A percentile compares a stretch with the other conserved stretches of the same genome.
phyloP scores from a whole-genome alignment of 2,888 invertebrate species.

The Brachylomia viminalis region DNA sequence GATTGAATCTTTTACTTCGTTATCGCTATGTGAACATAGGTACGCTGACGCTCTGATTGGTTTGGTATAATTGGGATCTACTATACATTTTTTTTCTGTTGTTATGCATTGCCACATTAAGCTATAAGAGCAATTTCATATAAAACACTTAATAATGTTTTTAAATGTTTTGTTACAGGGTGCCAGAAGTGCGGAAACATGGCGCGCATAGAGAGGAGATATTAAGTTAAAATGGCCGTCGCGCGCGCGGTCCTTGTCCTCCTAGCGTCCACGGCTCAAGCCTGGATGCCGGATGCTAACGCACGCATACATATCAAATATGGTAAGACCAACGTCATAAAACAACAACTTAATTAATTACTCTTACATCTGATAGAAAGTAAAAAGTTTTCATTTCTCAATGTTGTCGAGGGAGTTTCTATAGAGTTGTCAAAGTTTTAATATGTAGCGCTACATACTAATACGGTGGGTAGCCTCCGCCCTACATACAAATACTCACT shows the following conservation, averaged over 20 bases:
- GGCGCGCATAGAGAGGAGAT: conserved; percentile 84
- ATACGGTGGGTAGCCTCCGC: not conserved
- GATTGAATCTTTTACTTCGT: not conserved
- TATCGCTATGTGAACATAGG: not conserved
- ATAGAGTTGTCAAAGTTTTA: not conserved
- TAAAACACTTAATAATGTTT: conserved; percentile 10
- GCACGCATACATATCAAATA: conserved; percentile 92
- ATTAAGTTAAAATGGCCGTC: conserved; percentile 87
- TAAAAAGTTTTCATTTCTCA: not conserved
- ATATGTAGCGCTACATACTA: not conserved
- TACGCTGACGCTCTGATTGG: not conserved
- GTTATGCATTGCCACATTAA: not conserved
- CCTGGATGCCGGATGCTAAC: conserved; percentile 94
- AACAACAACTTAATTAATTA: conserved; percentile 12
- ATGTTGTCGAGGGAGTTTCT: not conserved
- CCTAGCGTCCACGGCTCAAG: conserved; percentile 90
- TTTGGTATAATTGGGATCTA: not conserved
- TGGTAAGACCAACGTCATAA: conserved; percentile 78
- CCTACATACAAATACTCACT: not conserved
- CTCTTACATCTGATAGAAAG: conserved; percentile 5
- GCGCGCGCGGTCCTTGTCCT: conserved; percentile 90
- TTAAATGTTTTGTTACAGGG: conserved; percentile 78
- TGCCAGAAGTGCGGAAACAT: conserved; percentile 78
- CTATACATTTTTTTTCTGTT: too few relatives aligned
- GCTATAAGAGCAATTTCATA: not conserved